phyloP scores from a whole-genome alignment of 64 coral and sea anemone species.

The Montipora capricornis region DNA sequence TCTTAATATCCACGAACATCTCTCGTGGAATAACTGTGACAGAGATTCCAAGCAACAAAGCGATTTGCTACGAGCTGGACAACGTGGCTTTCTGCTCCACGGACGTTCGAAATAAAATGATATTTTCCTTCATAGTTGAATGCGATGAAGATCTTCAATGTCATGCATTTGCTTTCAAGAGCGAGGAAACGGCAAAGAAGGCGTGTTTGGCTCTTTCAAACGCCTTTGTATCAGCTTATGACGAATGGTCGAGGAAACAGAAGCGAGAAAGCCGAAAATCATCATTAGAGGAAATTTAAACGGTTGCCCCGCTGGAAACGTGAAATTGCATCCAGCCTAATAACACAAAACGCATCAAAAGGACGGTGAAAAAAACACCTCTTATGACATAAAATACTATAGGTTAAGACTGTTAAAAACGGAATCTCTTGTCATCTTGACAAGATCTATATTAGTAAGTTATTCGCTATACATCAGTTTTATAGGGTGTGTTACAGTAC shows the following conservation, averaged over 20 bases:
- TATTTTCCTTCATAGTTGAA: conserved; percentile 88
- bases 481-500: no score
- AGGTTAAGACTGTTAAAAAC: no score
- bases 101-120: conserved; percentile 55
- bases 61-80: conserved; percentile 67
- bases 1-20: conserved; percentile 79
- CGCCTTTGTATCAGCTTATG: conserved; percentile 74
- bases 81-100: conserved; percentile 84
- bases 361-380: no score
- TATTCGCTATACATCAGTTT: no score
- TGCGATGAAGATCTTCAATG: conserved; percentile 65
- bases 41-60: conserved; percentile 48
- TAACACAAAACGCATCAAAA: no score
- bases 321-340: background rate
- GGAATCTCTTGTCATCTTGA: background rate
- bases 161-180: conserved; percentile 75
- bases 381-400: no score
- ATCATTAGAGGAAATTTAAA: background rate
- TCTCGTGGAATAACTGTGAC: conserved; percentile 75
- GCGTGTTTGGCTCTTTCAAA: conserved; percentile 75
- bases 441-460: no score
- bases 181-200: conserved; percentile 51
- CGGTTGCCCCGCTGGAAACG: background rate
- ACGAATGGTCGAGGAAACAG: conserved; percentile 72
- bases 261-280: conserved; percentile 58